These are phyloP conservation scores for Rachycentron canadum DNA, from an alignment of 2,797 vertebrate genomes.

Conservation along the genomic window DNA sequence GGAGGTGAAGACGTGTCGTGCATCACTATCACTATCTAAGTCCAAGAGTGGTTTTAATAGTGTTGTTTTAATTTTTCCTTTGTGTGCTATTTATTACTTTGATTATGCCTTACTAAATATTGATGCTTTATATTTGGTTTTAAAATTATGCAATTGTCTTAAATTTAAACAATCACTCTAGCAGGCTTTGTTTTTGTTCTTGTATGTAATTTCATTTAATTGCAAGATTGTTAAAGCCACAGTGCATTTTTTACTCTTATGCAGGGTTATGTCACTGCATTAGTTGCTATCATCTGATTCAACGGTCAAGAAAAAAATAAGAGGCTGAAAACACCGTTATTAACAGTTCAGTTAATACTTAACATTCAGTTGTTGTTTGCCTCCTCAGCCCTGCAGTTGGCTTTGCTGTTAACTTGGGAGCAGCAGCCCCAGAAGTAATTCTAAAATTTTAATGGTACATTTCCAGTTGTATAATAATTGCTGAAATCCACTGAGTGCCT, in stretches of 20 bases:
- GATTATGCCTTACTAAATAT: slow-evolving; percentile 31
- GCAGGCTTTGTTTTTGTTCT: neutral
- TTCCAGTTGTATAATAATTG: neutral
- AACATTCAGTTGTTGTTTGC: neutral
- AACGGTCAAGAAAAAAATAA: neutral
- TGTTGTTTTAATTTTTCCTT: slow-evolving; percentile 13
- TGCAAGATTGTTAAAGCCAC: neutral
- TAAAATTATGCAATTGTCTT: slow-evolving; percentile 31
- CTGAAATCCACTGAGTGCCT: slow-evolving; percentile 42
- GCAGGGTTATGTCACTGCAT: slow-evolving; percentile 3
- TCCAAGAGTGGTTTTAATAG: slow-evolving; percentile 27
- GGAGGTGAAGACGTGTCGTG: neutral
- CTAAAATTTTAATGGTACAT: neutral
- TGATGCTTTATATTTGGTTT: slow-evolving; percentile 27
- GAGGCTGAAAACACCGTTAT: neutral
- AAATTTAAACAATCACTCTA: slow-evolving; percentile 1
- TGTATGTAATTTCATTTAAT: neutral
- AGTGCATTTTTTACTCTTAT: neutral
- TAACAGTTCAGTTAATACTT: neutral
- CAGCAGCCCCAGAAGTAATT: neutral
- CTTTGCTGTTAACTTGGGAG: neutral
- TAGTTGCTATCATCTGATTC: neutral
- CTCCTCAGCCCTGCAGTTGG: slow-evolving; percentile 7
- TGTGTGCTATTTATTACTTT: slow-evolving; percentile 63
- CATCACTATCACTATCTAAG: neutral